Evolutionary conservation across 2,888 invertebrate genomes (phyloP), one percentile per base, ranked within the genome.

Genomic region (Girardia tigrina): DNA sequence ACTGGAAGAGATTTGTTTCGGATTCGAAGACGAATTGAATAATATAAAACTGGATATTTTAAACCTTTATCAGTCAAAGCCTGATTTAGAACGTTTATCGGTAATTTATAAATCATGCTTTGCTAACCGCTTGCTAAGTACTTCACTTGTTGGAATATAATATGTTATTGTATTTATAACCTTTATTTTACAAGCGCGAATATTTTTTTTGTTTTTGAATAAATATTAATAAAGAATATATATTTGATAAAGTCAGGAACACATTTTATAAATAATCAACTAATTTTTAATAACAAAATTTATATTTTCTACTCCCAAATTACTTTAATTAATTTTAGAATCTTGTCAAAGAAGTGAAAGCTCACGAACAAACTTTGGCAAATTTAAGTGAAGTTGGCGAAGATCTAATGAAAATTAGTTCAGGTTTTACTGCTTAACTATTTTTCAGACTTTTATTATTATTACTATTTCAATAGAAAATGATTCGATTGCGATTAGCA

Each of bases 71-170:
- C n/a, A 8, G n/a, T 6, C 56, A 8, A 56, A 23, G 23, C 6
- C n/a, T 4, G 23, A 4, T 56, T 56, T 4, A 23, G n/a, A 56
- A 23, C n/a, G 23, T 12, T 56, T 56, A 56, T 56, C 56, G 56
- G 56, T 56, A 56, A 56, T 56, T 56, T 56, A 56, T 56, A 56
- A 56, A n/a, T n/a, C n/a, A n/a, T n/a, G n/a, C n/a, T 56, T 56
- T 56, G 36, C 36, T 36, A 36, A 36, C 36, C n/a, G n/a, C 16
- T 12, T 36, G 16, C 16, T 12, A 36, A 8, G 36, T 36, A 8
- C 16, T 36, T 36, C 16, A n/a, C 8, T 36, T 36, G 16, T 36
- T 36, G 36, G 16, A 16, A n/a, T n/a, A 36, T 36, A 12, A 8
- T 36, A 36, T 16, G 16, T 12, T 8, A 8, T 16, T 6, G 56